These are phyloP conservation scores for Sycophila texana DNA, from an alignment of 2,888 invertebrate genomes.

Conservation along the genomic window DNA sequence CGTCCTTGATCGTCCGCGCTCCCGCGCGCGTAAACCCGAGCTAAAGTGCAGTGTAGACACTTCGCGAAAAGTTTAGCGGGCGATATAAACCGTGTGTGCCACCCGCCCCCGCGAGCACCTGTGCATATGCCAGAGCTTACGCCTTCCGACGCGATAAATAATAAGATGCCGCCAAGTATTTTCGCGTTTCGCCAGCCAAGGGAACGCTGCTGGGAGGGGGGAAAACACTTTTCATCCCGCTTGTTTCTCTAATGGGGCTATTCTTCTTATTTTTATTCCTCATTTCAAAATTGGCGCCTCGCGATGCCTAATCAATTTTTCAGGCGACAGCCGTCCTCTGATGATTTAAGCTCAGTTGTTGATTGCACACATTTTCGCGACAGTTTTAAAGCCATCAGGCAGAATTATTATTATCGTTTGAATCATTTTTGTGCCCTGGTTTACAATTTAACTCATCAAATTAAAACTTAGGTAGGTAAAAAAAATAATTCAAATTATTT, in stretches of 20 bases:
- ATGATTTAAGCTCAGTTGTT: too few species aligned
- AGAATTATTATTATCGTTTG: too few species aligned
- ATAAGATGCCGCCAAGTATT: constrained; percentile 48
- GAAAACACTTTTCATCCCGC: constrained; percentile 19
- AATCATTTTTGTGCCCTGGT: too few species aligned
- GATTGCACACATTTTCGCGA: too few species aligned
- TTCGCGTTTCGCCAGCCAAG: constrained; percentile 20
- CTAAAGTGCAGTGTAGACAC: constrained; percentile 54
- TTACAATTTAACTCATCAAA: too few species aligned
- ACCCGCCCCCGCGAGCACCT: constrained; percentile 50
- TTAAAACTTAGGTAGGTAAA: too few species aligned
- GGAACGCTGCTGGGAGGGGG: neutral
- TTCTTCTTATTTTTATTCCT: neutral
- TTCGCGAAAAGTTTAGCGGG: constrained; percentile 53
- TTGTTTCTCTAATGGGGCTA: neutral
- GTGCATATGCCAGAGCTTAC: constrained; percentile 32
- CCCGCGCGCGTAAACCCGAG: constrained; percentile 36
- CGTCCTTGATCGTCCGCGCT: constrained; percentile 49
- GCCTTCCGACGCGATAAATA: constrained; percentile 50
- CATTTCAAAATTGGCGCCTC: neutral
- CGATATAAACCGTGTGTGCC: constrained; percentile 53
- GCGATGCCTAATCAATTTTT: constrained; percentile 4
- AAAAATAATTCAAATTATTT: too few species aligned
- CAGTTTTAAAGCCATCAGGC: too few species aligned
- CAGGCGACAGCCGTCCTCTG: neutral